These are phyloP conservation scores for Myrmecobius fasciatus DNA, from an alignment of 2,113 vertebrate species.

Conservation along the genomic window DNA sequence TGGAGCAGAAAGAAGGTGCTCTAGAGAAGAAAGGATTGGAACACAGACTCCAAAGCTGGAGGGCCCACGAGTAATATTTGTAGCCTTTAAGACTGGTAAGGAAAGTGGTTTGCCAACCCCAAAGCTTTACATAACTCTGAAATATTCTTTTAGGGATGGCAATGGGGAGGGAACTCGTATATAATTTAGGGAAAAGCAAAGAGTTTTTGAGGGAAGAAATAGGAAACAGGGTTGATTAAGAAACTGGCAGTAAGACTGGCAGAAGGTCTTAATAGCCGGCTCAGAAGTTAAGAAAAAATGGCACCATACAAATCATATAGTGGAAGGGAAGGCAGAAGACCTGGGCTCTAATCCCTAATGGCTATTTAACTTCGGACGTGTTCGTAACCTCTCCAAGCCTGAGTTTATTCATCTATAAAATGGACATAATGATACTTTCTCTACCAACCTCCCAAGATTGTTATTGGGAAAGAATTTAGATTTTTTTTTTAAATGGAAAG, in stretches of 20 bases:
- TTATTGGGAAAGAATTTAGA: not conserved
- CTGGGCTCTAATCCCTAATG: not conserved
- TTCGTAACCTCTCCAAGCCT: not conserved
- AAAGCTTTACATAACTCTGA: not conserved
- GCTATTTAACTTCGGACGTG: not conserved
- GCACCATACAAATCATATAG: not conserved
- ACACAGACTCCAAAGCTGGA: not conserved
- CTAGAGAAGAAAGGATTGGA: too few relatives aligned
- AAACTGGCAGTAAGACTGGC: not conserved
- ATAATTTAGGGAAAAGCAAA: not conserved
- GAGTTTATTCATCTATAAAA: not conserved
- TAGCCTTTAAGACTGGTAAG: not conserved
- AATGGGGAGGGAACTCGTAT: not conserved
- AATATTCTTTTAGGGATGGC: not conserved
- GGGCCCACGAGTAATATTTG: not conserved
- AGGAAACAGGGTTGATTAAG: not conserved
- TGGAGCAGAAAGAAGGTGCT: not conserved
- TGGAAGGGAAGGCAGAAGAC: not conserved
- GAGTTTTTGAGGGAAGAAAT: not conserved
- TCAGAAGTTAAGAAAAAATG: not conserved
- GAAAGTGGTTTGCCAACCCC: not conserved
- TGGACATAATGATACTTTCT: not conserved
- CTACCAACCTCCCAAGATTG: not conserved
- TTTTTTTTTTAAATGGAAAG: not conserved
- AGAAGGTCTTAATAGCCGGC: not conserved